phyloP scores from a whole-genome alignment of 2,888 invertebrate species.

The Ornithoptera priamus region DNA sequence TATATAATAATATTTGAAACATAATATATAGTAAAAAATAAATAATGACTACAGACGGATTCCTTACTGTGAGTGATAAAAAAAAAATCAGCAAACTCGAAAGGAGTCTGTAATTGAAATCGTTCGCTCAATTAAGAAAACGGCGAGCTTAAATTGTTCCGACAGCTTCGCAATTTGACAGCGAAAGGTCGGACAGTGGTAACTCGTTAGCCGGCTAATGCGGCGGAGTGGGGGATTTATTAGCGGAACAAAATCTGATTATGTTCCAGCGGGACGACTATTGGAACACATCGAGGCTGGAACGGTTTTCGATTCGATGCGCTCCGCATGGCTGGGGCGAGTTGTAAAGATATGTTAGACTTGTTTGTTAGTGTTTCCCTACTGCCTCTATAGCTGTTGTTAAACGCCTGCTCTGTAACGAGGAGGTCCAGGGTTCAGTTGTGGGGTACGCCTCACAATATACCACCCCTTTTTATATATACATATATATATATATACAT shows the following conservation, averaged over 20 bases:
- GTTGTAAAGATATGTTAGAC: background rate
- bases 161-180: background rate
- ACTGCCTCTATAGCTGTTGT: too few species aligned
- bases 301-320: background rate
- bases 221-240: slow-evolving; percentile 2
- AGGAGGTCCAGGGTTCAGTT: too few species aligned
- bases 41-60: too few species aligned
- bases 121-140: slow-evolving; percentile 4
- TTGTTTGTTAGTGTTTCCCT: background rate
- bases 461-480: too few species aligned
- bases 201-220: slow-evolving; percentile 7
- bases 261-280: background rate
- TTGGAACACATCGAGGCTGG: slow-evolving; percentile 8
- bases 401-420: too few species aligned
- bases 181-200: slow-evolving; percentile 3
- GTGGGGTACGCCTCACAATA: too few species aligned
- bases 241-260: slow-evolving; percentile 11
- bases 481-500: too few species aligned
- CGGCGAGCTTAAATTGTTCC: slow-evolving; percentile 1
- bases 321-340: background rate
- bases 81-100: too few species aligned
- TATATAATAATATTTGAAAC: too few species aligned
- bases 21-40: too few species aligned
- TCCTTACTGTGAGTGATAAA: too few species aligned
- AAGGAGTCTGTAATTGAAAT: background rate